Base-by-base conservation (phyloP, 35 echinoderm and acorn worm species). In the Holothuria glaberrima region DNA sequence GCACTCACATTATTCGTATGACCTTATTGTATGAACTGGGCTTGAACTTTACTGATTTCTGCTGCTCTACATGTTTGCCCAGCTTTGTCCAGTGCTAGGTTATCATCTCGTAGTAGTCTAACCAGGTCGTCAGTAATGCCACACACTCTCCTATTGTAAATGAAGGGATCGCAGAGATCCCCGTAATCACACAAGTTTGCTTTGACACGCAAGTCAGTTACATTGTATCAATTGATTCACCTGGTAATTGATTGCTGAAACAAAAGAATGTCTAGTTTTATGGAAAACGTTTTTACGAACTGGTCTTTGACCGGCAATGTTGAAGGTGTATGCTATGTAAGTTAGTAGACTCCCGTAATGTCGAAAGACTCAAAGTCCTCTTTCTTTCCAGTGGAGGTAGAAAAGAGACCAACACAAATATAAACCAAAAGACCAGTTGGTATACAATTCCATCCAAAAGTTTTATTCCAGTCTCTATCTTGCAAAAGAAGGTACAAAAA, bases 101-200 rank as follows among this genome's bases (percentile, higher is more conserved):
- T 64, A 33, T 21, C 34, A 36, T 71, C 86, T 18, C 86, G 3
- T 28, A 88, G 48, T 0, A 88, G 34, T 10, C 66, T 7, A 29
- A 88, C 28, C 12, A 14, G 7, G 21, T 18, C 6, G 32, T 48
- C 25, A 7, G 25, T 30, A 30, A 25, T 64, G 36, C 10, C 66
- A 61, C 38, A n/a, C 25, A 32, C 68, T 64, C 2, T 70, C 61
- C 45, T 64, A 45, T 24, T 50, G 33, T 17, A 4, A 13, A 27
- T 70, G 34, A n/a, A 50, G 12, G 48, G 5, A 24, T 18, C 61
- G 22, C 32, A 26, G 12, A 88, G 24, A 19, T 71, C 13, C 3
- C 64, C 86, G 33, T 54, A 88, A 44, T 88, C 86, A 88, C 66
- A 71, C 12, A 29, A 70, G 24, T 71, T 88, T 33, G 12, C n/a